Evolutionary conservation across 2,888 invertebrate species (phyloP).

Genomic region (Agapostemon virescens): DNA sequence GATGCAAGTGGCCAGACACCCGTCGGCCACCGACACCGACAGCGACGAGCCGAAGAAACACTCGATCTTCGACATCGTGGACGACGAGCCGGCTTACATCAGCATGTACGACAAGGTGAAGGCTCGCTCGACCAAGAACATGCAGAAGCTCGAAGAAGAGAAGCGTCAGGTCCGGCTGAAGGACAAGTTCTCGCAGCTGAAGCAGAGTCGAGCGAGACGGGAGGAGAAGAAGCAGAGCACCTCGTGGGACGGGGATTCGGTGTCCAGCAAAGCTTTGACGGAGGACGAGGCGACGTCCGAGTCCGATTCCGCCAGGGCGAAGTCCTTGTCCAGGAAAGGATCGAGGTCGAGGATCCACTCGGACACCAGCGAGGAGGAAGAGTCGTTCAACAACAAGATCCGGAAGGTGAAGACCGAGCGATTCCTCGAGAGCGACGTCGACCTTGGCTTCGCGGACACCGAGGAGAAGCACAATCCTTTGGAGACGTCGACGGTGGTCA

Average conservation of each 20-base stretch:
- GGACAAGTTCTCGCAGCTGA: constrained; percentile 93
- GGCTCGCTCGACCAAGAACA: constrained; percentile 95
- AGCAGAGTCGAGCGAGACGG: constrained; percentile 92
- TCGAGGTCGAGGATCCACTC: constrained; percentile 88
- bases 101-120: constrained; percentile 99
- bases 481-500: constrained; percentile 68
- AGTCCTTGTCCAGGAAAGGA: constrained; percentile 85
- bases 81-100: constrained; percentile 94
- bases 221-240: constrained; percentile 94
- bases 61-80: constrained; percentile 94
- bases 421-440: constrained; percentile 84
- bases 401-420: constrained; percentile 84
- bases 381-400: constrained; percentile 83
- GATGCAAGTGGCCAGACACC: constrained; percentile 75
- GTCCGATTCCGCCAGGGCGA: constrained; percentile 80
- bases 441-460: constrained; percentile 81
- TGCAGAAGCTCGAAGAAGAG: constrained; percentile 95
- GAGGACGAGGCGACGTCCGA: constrained; percentile 80
- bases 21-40: constrained; percentile 82
- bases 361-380: constrained; percentile 88
- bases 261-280: constrained; percentile 79
- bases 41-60: constrained; percentile 93
- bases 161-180: constrained; percentile 89
- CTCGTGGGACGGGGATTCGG: constrained; percentile 94
- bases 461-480: constrained; percentile 77